Percentiles rank a stretch among this genome's conserved stretches.
These are phyloP conservation scores for Dromococcyx pavoninus DNA, from an alignment of 2,797 vertebrate species.

Conservation along the genomic window DNA sequence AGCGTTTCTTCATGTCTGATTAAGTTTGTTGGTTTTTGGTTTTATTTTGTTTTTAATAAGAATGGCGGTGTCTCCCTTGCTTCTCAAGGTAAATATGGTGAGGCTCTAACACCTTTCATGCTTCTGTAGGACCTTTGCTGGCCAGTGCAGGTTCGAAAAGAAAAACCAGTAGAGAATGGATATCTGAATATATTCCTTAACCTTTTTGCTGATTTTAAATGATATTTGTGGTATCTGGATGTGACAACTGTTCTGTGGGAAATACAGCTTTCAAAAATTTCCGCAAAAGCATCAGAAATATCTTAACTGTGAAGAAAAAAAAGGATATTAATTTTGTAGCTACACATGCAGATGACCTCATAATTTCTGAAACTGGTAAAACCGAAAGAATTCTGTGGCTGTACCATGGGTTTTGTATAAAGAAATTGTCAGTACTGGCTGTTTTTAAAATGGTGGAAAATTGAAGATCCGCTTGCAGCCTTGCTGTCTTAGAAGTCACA, in stretches of 20 bases:
- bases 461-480: background rate
- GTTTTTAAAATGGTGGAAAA: background rate
- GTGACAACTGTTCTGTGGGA: background rate
- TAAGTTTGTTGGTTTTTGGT: background rate
- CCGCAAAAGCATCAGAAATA: background rate
- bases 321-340: background rate
- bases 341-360: background rate
- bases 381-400: background rate
- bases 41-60: background rate
- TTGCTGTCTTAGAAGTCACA: background rate
- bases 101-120: background rate
- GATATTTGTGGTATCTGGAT: background rate
- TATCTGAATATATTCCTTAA: background rate
- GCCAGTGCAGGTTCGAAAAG: background rate
- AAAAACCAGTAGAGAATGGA: background rate
- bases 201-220: background rate
- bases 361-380: background rate
- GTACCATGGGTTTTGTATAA: background rate
- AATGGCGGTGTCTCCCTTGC: background rate
- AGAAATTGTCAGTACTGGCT: background rate
- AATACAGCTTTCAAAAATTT: background rate
- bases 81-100: background rate
- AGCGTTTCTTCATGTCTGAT: background rate
- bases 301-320: background rate
- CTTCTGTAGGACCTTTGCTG: background rate